Evolutionary conservation across 2,113 vertebrate species (phyloP), one percentile per base, ranked within the genome.

Genomic region (Melanostigma gelatinosum): DNA sequence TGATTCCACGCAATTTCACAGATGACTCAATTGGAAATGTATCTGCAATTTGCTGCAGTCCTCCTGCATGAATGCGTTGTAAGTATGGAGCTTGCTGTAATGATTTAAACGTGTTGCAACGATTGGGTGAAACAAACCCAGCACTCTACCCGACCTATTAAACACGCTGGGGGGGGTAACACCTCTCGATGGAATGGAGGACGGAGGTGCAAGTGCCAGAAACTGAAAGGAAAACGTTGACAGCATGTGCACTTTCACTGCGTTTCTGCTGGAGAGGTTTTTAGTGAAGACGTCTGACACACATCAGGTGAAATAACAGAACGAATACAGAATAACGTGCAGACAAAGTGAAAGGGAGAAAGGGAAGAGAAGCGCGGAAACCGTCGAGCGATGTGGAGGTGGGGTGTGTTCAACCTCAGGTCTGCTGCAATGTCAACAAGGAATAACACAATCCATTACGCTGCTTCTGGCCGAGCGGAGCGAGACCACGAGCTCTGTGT

Each of bases 391-490:
- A 61, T 24, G 12, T 79, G 38, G 61, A 63, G 34, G 76, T 22
- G 22, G 66, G 57, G 67, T 58, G 67, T 65, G 44, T 68, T 77
- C 83, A 88, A 80, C 80, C 69, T 76, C 64, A 52, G 87, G 82
- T 67, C 67, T 79, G 76, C 85, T 81, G 86, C 72, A 84, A 78
- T 88, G 86, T 92, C 87, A 88, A 91, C 50, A n/a, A 82, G 84
- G 80, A 90, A 91, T 88, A 92, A 92, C 87, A 91, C 87, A 87
- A 93, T 92, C 93, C 88, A 88, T 93, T 92, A 93, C 86, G 63
- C 85, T 90, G 84, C 83, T 89, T 88, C 74, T 84, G 79, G 84
- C 83, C 76, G 68, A 88, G 72, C 75, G 74, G 80, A 87, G 91
- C 85, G 71, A 87, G 83, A 91, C 87, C 77, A 76, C 48, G 22